Percentiles rank a stretch among this genome's conserved stretches.
Conservation (phyloP, 2,797 vertebrate species). For the Rhabdophis nuchalis region DNA sequence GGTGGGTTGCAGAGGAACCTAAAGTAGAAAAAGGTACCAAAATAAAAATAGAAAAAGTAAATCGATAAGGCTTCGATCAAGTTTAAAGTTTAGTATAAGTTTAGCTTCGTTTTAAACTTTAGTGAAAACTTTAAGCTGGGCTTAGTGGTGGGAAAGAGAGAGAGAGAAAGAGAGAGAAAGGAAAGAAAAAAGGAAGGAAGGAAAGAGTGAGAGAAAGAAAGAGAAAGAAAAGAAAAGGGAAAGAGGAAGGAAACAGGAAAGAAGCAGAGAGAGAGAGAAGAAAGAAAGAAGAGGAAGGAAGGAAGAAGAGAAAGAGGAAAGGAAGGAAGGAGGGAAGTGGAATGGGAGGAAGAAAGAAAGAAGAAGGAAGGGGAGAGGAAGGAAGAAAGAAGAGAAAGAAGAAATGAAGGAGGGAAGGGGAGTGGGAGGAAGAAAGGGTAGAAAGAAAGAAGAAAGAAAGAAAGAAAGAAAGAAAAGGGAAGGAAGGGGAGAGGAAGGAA, state of each 20-base stretch:
- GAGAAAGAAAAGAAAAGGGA: too few relatives aligned
- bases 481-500: too few relatives aligned
- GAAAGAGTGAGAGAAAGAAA: too few relatives aligned
- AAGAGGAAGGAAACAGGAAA: too few relatives aligned
- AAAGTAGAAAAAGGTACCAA: not conserved
- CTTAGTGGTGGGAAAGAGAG: not conserved
- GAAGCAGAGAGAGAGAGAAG: not conserved
- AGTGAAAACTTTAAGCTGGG: not conserved
- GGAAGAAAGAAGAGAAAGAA: too few relatives aligned
- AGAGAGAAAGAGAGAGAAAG: not conserved
- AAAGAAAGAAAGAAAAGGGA: too few relatives aligned
- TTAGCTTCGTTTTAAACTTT: not conserved
- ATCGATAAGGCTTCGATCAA: not conserved
- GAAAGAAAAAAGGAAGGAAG: too few relatives aligned
- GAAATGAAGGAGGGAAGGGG: too few relatives aligned
- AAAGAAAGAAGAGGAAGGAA: too few relatives aligned
- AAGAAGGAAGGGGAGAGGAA: fast-evolving
- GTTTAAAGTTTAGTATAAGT: not conserved
- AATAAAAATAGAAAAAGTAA: not conserved
- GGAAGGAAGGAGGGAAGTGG: too few relatives aligned
- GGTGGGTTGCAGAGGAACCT: not conserved
- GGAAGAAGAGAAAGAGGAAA: not conserved
- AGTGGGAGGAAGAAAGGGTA: too few relatives aligned
- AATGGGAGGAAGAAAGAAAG: too few relatives aligned
- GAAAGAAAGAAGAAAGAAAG: fast-evolving